Evolutionary conservation across 2,888 invertebrate species (phyloP).

Genomic region (Troides oblongomaculatus): DNA sequence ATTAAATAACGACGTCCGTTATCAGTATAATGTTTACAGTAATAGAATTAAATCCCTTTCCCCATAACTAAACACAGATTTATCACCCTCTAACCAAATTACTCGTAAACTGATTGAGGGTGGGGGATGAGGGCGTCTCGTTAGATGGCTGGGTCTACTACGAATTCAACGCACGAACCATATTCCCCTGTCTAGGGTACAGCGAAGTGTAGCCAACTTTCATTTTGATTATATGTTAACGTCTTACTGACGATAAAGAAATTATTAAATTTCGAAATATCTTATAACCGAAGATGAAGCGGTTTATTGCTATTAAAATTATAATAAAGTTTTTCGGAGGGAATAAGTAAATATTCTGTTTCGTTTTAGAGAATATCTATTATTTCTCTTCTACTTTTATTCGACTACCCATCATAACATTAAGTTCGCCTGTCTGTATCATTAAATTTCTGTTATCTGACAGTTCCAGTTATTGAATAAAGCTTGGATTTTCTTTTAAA

Average conservation of each 20-base stretch:
- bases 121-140: conserved; percentile 54
- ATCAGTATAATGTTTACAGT: conserved; percentile 53
- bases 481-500: too few relatives aligned
- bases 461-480: too few relatives aligned
- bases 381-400: too few relatives aligned
- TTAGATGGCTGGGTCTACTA: conserved; percentile 46
- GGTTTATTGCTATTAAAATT: too few relatives aligned
- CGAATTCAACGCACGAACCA: conserved; percentile 51
- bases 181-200: conserved; percentile 37
- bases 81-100: conserved; percentile 74
- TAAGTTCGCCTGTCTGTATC: too few relatives aligned
- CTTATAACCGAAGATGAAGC: too few relatives aligned
- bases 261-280: background rate
- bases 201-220: conserved; percentile 25
- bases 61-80: conserved; percentile 70
- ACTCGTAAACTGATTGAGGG: conserved; percentile 66
- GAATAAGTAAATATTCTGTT: too few relatives aligned
- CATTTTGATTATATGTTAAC: conserved; percentile 25
- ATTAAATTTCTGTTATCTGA: too few relatives aligned
- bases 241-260: conserved; percentile 3
- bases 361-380: too few relatives aligned
- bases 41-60: conserved; percentile 63
- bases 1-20: conserved; percentile 58
- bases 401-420: too few relatives aligned
- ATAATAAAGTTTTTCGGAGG: too few relatives aligned